Conservation (phyloP, 2,113 vertebrate species). For the Nasalis larvatus region DNA sequence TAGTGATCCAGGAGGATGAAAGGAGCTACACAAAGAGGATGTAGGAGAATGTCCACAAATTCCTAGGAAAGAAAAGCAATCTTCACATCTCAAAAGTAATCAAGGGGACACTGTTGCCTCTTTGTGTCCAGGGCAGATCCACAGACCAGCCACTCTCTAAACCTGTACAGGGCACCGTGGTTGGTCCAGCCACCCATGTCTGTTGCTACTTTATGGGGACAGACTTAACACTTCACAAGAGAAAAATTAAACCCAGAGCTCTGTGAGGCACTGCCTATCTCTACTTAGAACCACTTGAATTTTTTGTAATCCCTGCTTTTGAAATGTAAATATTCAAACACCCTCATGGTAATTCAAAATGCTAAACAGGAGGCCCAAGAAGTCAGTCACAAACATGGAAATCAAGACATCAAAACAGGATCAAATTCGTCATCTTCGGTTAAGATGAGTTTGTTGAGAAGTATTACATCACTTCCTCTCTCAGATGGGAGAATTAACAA, state of each 20-base stretch:
- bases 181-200: accelerated
- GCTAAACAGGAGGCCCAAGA: not conserved
- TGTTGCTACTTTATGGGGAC: not conserved
- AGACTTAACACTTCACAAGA: not conserved
- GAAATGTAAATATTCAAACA: not conserved
- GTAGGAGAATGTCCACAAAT: not conserved
- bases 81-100: not conserved
- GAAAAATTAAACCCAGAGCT: not conserved
- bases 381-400: not conserved
- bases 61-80: not conserved
- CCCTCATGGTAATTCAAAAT: not conserved
- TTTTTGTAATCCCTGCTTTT: not conserved
- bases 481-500: not conserved
- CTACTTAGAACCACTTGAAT: not conserved
- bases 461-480: not conserved
- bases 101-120: not conserved
- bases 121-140: not conserved
- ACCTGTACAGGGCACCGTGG: not conserved
- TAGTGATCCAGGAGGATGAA: not conserved
- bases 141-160: not conserved
- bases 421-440: not conserved
- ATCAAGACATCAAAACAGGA: not conserved
- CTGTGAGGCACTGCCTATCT: not conserved
- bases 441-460: not conserved
- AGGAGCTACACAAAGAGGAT: not conserved